phyloP scores from a whole-genome alignment of 1,140 invertebrate species.

The Drosophila quadrilineata region DNA sequence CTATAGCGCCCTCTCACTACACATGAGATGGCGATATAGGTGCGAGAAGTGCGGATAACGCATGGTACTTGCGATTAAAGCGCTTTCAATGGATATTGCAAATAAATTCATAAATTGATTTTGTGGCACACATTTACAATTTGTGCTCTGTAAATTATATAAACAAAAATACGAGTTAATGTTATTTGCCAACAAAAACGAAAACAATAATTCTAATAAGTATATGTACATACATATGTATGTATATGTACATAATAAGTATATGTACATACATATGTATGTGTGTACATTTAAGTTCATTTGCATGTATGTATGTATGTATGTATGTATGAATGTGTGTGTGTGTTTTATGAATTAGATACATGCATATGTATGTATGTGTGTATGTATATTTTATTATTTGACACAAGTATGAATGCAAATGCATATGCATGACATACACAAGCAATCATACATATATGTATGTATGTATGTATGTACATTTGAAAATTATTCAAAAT shows the following conservation, averaged over 20 bases:
- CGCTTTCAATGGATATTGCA: slow-evolving; percentile 69
- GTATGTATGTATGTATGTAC: background rate
- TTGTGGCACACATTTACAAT: slow-evolving; percentile 64
- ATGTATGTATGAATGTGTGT: background rate
- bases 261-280: slow-evolving; percentile 5
- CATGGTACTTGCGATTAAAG: slow-evolving; percentile 65
- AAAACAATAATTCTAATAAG: slow-evolving; percentile 17
- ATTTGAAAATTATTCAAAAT: background rate
- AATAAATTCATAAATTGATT: slow-evolving; percentile 72
- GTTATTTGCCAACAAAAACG: slow-evolving; percentile 67
- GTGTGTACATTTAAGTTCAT: background rate
- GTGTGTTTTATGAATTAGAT: no score
- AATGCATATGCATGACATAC: slow-evolving; percentile 2
- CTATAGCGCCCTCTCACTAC: background rate
- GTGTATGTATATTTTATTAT: background rate
- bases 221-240: slow-evolving; percentile 5
- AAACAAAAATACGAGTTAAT: slow-evolving; percentile 64
- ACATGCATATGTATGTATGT: slow-evolving; percentile 3
- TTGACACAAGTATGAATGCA: slow-evolving; percentile 15
- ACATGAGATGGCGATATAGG: background rate
- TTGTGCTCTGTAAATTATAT: slow-evolving; percentile 77
- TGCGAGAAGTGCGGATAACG: slow-evolving; percentile 18
- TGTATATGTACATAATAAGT: background rate
- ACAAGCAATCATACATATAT: background rate
- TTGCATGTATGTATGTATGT: slow-evolving; percentile 6